A percentile compares a stretch with the other conserved stretches of the same genome.
Evolutionary conservation across 2,113 vertebrate species (phyloP).

Genomic region (Saguinus midas): DNA sequence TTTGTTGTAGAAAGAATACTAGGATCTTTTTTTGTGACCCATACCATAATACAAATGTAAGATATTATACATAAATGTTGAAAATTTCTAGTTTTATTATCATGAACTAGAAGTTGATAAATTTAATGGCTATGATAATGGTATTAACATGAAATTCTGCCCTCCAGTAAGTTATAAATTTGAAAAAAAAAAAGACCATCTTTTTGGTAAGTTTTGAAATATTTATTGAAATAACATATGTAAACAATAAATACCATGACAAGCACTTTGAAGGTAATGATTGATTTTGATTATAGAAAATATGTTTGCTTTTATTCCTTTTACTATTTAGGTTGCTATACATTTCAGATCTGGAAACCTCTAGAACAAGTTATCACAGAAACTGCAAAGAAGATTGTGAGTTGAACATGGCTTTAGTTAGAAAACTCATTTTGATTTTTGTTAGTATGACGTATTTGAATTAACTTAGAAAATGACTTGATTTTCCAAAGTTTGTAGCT

Average conservation of each 20-base stretch:
- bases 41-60: background rate
- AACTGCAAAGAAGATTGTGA: constrained; percentile 90
- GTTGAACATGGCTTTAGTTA: constrained; percentile 69
- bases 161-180: constrained; percentile 22
- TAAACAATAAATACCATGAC: background rate
- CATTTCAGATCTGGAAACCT: constrained; percentile 93
- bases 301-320: constrained; percentile 48
- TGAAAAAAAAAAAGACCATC: constrained; percentile 11
- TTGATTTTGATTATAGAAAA: constrained; percentile 19
- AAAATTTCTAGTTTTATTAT: background rate
- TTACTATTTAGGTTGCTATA: constrained; percentile 89
- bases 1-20: background rate
- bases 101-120: background rate
- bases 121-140: background rate
- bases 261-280: background rate
- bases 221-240: background rate
- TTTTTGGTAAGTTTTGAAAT: constrained; percentile 30
- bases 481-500: background rate
- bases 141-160: constrained; percentile 44
- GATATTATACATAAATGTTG: background rate
- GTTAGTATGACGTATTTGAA: background rate
- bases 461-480: background rate
- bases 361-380: constrained; percentile 90
- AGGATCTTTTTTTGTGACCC: background rate
- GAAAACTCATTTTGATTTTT: background rate